These are phyloP conservation scores for Acanthosoma haemorrhoidale DNA, from an alignment of 2,888 invertebrate genomes.

Conservation along the genomic window DNA sequence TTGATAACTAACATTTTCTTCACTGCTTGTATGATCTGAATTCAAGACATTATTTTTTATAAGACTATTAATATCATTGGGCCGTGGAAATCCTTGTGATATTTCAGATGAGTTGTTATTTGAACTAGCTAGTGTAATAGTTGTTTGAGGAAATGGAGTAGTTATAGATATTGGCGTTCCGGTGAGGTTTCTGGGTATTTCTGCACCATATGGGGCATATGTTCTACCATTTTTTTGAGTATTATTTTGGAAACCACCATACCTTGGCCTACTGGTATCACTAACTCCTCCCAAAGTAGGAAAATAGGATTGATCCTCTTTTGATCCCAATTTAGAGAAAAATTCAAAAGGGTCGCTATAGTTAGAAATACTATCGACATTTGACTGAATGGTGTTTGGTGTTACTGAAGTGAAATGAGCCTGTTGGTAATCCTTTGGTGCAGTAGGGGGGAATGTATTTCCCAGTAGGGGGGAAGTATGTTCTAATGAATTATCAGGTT, in stretches of 20 bases:
- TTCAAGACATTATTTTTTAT: conserved; percentile 34
- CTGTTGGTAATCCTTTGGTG: conserved; percentile 1
- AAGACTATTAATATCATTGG: conserved; percentile 40
- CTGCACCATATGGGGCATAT: conserved; percentile 41
- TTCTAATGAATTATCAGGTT: conserved; percentile 28
- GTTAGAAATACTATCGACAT: conserved; percentile 35
- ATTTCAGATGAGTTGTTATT: background rate
- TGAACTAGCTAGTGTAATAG: background rate
- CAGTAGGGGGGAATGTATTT: conserved; percentile 24
- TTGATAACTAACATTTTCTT: conserved; percentile 31
- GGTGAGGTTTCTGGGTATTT: conserved; percentile 36
- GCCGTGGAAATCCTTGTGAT: conserved; percentile 26
- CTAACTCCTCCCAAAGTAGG: conserved; percentile 44
- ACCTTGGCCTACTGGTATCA: conserved; percentile 42
- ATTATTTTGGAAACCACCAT: conserved; percentile 44
- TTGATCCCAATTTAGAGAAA: conserved; percentile 30
- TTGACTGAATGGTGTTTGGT: conserved; percentile 33
- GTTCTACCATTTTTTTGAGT: conserved; percentile 32
- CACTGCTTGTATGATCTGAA: conserved; percentile 30
- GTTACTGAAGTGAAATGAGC: conserved; percentile 18
- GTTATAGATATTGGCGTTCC: conserved; percentile 36
- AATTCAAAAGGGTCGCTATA: conserved; percentile 29
- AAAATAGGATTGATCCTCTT: conserved; percentile 43
- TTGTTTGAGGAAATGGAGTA: conserved; percentile 23
- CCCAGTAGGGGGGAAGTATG: conserved; percentile 21